Evolutionary conservation across 2,113 vertebrate species (phyloP).

Genomic region (Typhlomys cinereus): DNA sequence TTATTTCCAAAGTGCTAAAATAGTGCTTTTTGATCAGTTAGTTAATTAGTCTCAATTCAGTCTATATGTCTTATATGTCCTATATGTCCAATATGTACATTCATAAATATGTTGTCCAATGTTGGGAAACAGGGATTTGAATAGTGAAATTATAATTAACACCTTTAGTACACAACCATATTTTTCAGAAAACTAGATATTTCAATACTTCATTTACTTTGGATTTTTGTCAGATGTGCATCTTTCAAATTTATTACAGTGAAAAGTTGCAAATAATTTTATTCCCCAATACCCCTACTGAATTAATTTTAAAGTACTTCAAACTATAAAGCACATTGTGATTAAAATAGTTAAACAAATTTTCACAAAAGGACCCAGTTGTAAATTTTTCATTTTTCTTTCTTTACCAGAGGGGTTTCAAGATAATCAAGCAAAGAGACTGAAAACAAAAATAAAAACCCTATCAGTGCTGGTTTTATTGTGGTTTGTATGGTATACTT

Average conservation of each 20-base stretch:
- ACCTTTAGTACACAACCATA: not conserved
- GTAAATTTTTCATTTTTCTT: not conserved
- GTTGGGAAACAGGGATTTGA: not conserved
- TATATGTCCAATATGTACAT: too few species aligned
- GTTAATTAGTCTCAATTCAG: not conserved
- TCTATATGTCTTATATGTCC: too few species aligned
- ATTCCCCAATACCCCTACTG: not conserved
- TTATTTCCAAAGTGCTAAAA: not conserved
- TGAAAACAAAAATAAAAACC: not conserved
- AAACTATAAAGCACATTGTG: not conserved
- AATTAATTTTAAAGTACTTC: conserved; percentile 17
- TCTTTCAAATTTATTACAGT: not conserved
- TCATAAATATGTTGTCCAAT: not conserved
- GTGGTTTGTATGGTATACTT: not conserved
- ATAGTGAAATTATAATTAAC: not conserved
- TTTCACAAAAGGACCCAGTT: not conserved
- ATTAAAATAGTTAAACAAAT: conserved; percentile 9
- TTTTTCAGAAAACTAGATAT: not conserved
- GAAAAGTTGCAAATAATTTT: not conserved
- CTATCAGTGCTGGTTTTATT: not conserved
- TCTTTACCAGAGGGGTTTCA: not conserved
- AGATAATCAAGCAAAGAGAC: not conserved
- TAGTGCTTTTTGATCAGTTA: not conserved
- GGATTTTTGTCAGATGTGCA: not conserved
- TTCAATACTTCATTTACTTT: not conserved